Evolutionary conservation across 2,113 vertebrate species (phyloP).

Genomic region (Haemorhous mexicanus): DNA sequence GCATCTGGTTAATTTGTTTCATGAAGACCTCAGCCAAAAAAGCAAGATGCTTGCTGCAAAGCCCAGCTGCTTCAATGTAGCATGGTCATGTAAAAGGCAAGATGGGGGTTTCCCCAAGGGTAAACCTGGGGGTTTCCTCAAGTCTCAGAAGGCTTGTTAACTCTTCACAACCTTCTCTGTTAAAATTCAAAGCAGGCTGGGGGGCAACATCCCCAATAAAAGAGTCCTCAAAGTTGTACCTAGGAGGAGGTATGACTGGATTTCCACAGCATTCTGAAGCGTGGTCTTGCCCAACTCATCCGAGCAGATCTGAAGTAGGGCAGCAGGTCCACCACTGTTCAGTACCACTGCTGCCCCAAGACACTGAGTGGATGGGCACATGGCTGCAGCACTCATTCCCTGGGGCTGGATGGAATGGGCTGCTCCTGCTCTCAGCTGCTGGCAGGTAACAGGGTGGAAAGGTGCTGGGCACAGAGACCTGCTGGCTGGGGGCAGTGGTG

Average conservation of each 20-base stretch:
- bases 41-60: not conserved
- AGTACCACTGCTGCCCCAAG: not conserved
- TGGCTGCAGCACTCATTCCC: not conserved
- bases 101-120: not conserved
- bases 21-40: not conserved
- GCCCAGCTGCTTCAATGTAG: not conserved
- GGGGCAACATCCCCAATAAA: not conserved
- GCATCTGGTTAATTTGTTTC: not conserved
- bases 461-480: not conserved
- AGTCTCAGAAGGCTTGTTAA: not conserved
- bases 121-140: not conserved
- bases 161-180: not conserved
- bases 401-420: fast-evolving
- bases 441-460: not conserved
- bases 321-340: not conserved
- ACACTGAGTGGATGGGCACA: fast-evolving
- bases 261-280: not conserved
- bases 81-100: not conserved
- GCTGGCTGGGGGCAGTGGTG: not conserved
- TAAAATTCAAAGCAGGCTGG: not conserved
- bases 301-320: not conserved
- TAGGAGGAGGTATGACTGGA: fast-evolving
- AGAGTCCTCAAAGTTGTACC: not conserved
- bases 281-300: not conserved
- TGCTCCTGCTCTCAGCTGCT: not conserved